phyloP scores from a whole-genome alignment of 2,113 vertebrate genomes.

The Semnornis frantzii region DNA sequence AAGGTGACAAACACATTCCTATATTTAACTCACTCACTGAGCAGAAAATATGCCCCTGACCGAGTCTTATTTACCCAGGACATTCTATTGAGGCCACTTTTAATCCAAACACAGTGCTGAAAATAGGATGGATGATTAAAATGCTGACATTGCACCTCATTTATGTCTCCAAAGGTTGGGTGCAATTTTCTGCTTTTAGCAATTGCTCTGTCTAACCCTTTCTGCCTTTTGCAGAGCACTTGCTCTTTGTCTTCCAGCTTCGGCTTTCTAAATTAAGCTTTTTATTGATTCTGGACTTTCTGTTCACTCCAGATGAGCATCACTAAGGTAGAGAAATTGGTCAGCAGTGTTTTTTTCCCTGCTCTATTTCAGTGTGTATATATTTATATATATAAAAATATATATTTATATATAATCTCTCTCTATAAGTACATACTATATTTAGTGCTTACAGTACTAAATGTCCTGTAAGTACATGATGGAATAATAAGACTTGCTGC shows the following conservation, averaged over 20 bases:
- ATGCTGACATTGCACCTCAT: neutral
- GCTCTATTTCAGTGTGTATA: no score
- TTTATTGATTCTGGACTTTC: constrained; percentile 15
- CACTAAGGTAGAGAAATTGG: neutral
- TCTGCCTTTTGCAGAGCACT: constrained; percentile 1
- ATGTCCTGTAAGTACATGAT: neutral
- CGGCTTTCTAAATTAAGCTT: constrained; percentile 30
- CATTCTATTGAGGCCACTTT: neutral
- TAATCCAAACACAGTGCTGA: neutral
- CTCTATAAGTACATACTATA: no score
- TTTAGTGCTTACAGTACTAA: neutral
- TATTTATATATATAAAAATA: no score
- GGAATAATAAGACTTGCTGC: neutral
- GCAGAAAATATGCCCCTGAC: neutral
- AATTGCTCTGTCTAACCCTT: neutral
- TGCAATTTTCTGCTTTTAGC: neutral
- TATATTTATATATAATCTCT: no score
- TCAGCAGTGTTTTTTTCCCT: neutral
- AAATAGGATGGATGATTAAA: constrained; percentile 9
- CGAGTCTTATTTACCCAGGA: constrained; percentile 11
- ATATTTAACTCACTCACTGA: neutral
- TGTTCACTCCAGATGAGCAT: neutral
- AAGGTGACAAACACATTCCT: neutral
- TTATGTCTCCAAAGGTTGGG: neutral
- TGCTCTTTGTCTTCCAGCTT: neutral